Evolutionary conservation across 2,113 vertebrate genomes (phyloP), one percentile per base, ranked within the genome.

Genomic region (Bos taurus): DNA sequence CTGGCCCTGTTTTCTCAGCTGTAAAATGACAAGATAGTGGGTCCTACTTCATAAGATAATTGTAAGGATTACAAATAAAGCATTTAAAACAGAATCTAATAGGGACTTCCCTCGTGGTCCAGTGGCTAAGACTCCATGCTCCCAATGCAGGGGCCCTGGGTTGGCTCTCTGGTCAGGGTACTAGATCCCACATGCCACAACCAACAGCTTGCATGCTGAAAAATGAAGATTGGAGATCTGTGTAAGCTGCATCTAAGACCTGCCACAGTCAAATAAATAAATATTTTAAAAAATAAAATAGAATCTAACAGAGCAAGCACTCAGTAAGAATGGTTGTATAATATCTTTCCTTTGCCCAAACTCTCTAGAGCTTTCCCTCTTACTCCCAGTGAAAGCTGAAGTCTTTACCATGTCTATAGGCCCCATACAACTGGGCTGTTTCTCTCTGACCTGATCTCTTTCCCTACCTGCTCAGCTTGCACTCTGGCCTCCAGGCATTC

Each of bases 61-160:
- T 88, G 62, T 91, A 36, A 93, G 48, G n/a, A 91, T 81, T 80
- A 95, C n/a, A 95, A 71, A 84, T 28, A 84, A 95, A 92, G 4
- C 30, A 82, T 57, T 62, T 83, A 86, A 92, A 92, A 80, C 74
- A 54, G n/a, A 90, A 40, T 62, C 50, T 50, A 64, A 94, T 17
- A 50, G 71, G 40, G 40, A 77, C 71, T 77, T 77, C 36, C 71
- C 40, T 77, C 23, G 0, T 77, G 40, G 12, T 77, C 71, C 71
- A 26, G 71, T 14, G 23, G 23, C 40, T 77, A 43, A 77, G 23
- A 43, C 40, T 26, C 71, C 40, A 43, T 15, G 23, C 23, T 43
- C 23, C 40, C 71, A 77, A 8, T 77, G 71, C 25, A 43, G n/a
- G 71, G 71, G 71, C 23, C 40, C 23, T 43, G 71, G 36, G 40